A percentile compares a stretch with the other conserved stretches of the same genome.
Conservation (phyloP, 2,797 vertebrate species). For the Xenops minutus region DNA sequence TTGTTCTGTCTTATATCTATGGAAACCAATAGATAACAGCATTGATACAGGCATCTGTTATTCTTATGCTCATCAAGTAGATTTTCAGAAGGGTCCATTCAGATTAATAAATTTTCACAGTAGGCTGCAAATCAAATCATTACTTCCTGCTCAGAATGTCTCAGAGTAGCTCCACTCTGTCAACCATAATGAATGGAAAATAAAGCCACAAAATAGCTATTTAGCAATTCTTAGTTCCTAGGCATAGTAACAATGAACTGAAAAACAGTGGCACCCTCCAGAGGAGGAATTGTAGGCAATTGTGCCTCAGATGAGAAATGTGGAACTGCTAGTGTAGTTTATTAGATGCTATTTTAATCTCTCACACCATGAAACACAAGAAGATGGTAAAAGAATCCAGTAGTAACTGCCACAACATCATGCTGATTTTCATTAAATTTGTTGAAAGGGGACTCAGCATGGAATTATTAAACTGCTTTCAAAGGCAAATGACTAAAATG, state of each 20-base stretch:
- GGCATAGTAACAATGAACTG: slow-evolving; percentile 40
- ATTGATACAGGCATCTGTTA: slow-evolving; percentile 2
- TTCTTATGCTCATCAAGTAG: slow-evolving; percentile 4
- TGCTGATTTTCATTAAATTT: slow-evolving; percentile 89
- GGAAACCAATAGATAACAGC: slow-evolving; percentile 12
- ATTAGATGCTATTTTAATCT: slow-evolving; percentile 86
- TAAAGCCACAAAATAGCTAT: slow-evolving; percentile 35
- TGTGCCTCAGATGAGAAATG: slow-evolving; percentile 48
- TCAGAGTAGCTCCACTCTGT: slow-evolving; percentile 25
- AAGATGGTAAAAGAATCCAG: slow-evolving; percentile 75
- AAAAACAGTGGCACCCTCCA: slow-evolving; percentile 60
- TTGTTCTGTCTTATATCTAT: not conserved
- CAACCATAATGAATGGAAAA: slow-evolving; percentile 51
- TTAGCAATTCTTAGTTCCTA: slow-evolving; percentile 33
- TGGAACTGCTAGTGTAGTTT: slow-evolving; percentile 64
- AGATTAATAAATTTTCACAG: slow-evolving; percentile 66
- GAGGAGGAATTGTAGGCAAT: slow-evolving; percentile 43
- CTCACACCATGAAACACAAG: slow-evolving; percentile 72
- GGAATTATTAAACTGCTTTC: slow-evolving; percentile 80
- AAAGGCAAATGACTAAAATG: slow-evolving; percentile 73
- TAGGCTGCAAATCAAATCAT: slow-evolving; percentile 61
- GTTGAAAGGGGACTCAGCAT: slow-evolving; percentile 82
- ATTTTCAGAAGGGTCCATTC: slow-evolving; percentile 39
- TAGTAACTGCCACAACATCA: slow-evolving; percentile 80
- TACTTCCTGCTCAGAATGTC: slow-evolving; percentile 52